These are phyloP conservation scores for Ennomos erosarius DNA, from an alignment of 2,888 invertebrate species.

Conservation along the genomic window DNA sequence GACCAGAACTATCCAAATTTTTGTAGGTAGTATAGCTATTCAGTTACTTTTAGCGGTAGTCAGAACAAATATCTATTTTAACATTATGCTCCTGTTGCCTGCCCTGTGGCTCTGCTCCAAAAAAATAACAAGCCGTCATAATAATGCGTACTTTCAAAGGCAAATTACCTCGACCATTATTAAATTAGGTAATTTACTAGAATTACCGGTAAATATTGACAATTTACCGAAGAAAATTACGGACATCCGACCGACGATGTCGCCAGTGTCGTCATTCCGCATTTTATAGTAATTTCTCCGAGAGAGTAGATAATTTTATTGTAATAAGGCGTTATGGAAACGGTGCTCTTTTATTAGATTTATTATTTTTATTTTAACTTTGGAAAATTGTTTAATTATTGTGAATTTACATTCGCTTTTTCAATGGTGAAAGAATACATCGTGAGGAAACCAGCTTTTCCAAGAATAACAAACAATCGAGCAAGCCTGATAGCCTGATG, in stretches of 20 bases:
- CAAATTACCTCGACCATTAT: constrained; percentile 34
- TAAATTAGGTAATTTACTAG: constrained; percentile 47
- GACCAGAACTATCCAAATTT: no score
- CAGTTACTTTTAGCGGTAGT: not conserved
- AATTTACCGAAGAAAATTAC: constrained; percentile 46
- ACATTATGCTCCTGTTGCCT: no score
- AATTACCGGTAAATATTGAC: constrained; percentile 51
- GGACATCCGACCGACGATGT: constrained; percentile 40
- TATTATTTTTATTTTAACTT: no score
- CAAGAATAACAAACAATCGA: no score
- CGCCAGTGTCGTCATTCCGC: constrained; percentile 15
- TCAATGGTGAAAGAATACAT: no score
- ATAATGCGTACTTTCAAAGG: constrained; percentile 26
- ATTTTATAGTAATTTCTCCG: constrained; percentile 18
- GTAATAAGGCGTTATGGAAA: constrained; percentile 1
- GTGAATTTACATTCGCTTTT: no score
- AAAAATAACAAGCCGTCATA: constrained; percentile 11
- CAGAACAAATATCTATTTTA: no score
- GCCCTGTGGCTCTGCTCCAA: no score
- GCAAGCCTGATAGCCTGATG: no score
- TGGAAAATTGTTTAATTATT: no score
- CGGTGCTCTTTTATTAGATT: not conserved
- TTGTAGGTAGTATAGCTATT: no score
- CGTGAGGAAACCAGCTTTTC: no score
- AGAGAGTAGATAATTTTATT: not conserved